These are phyloP conservation scores for Aethes cnicana DNA, from an alignment of 2,888 invertebrate species.

Conservation along the genomic window DNA sequence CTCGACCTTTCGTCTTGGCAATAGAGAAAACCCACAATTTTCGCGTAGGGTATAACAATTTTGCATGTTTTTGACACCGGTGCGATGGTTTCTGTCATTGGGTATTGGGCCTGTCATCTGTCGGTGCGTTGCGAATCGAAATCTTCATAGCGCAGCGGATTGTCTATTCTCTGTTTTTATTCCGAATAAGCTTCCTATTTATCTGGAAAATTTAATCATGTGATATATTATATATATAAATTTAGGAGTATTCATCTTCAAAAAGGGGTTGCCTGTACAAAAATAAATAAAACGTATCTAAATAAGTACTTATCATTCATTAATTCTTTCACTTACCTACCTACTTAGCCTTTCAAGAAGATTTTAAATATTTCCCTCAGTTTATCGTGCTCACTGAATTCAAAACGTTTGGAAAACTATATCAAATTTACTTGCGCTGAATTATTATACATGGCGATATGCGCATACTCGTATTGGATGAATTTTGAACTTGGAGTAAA, in stretches of 20 bases:
- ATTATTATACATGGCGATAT: conserved; percentile 36
- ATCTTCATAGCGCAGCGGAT: conserved; percentile 6
- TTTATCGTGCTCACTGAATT: neutral
- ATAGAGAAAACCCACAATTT: conserved; percentile 32
- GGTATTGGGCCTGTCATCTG: conserved; percentile 35
- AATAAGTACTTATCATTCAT: too few relatives aligned
- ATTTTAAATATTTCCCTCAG: neutral
- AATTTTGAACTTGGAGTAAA: conserved; percentile 73
- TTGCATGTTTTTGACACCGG: conserved; percentile 21
- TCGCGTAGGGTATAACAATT: conserved; percentile 1
- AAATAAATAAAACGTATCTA: too few relatives aligned
- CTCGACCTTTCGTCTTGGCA: conserved; percentile 38
- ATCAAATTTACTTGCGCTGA: conserved; percentile 27
- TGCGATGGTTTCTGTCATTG: conserved; percentile 34
- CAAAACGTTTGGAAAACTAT: conserved; percentile 9
- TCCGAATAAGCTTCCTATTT: too few relatives aligned
- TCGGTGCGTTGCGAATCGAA: conserved; percentile 13
- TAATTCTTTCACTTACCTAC: too few relatives aligned
- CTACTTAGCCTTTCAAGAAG: too few relatives aligned
- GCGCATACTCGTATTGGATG: conserved; percentile 57
- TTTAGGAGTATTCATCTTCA: too few relatives aligned
- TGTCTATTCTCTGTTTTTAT: too few relatives aligned
- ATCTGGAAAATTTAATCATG: too few relatives aligned
- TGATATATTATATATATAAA: too few relatives aligned
- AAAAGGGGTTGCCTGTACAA: too few relatives aligned